Conservation (phyloP, 2,888 invertebrate genomes). For the Eristalis tenax region DNA sequence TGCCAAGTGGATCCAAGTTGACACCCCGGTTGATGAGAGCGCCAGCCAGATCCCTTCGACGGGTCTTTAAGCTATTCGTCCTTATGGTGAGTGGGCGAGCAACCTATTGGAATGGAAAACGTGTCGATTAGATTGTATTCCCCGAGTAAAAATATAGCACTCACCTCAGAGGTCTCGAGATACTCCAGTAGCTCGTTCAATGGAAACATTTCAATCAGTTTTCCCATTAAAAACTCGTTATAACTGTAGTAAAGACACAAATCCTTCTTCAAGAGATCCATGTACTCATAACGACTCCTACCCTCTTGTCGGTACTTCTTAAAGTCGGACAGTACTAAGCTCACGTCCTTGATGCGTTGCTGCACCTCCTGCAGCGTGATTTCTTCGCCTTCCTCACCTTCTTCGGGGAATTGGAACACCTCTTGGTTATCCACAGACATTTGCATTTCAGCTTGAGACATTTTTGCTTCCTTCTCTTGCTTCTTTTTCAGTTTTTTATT, state of each 20-base stretch:
- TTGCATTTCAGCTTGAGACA: slow-evolving; percentile 91
- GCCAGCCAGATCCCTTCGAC: slow-evolving; percentile 95
- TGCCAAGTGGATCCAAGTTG: slow-evolving; percentile 98
- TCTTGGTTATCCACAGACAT: slow-evolving; percentile 90
- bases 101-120: slow-evolving; percentile 73
- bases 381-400: slow-evolving; percentile 87
- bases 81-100: slow-evolving; percentile 97
- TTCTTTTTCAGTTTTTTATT: slow-evolving; percentile 89
- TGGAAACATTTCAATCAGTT: slow-evolving; percentile 94
- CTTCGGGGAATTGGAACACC: slow-evolving; percentile 89
- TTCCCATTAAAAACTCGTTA: slow-evolving; percentile 96
- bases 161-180: slow-evolving; percentile 96
- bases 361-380: slow-evolving; percentile 91
- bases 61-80: slow-evolving; percentile 96
- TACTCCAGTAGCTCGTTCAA: slow-evolving; percentile 94
- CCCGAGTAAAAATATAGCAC: not conserved
- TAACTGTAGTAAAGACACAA: slow-evolving; percentile 97
- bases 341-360: slow-evolving; percentile 93
- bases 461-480: slow-evolving; percentile 86
- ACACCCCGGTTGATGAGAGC: slow-evolving; percentile 97
- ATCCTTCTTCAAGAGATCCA: slow-evolving; percentile 90
- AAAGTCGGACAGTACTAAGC: slow-evolving; percentile 91
- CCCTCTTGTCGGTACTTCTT: slow-evolving; percentile 85
- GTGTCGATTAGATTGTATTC: not conserved
- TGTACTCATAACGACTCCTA: slow-evolving; percentile 91